Evolutionary conservation across 1,140 invertebrate genomes (phyloP).

Genomic region (Trigoniulus corallinus): DNA sequence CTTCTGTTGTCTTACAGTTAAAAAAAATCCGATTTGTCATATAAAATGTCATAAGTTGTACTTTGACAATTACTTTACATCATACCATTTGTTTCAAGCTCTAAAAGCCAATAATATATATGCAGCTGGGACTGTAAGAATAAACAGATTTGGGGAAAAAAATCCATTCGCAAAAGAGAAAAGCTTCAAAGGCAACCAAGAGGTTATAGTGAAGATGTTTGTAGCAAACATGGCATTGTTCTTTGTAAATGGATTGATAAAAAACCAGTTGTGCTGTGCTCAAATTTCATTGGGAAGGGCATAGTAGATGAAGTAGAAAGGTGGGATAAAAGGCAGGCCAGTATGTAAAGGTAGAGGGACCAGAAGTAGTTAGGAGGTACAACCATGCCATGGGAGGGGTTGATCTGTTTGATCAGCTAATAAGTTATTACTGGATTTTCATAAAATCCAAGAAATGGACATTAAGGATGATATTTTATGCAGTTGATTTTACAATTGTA

Average conservation of each 20-base stretch:
- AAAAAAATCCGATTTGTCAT: slow-evolving; percentile 9
- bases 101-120: slow-evolving; percentile 14
- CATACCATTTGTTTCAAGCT: slow-evolving; percentile 22
- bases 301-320: slow-evolving; percentile 20
- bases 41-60: slow-evolving; percentile 10
- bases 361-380: slow-evolving; percentile 20
- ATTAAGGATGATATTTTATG: slow-evolving; percentile 18
- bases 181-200: slow-evolving; percentile 20
- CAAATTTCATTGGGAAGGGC: slow-evolving; percentile 27
- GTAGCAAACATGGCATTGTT: slow-evolving; percentile 16
- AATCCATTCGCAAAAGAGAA: slow-evolving; percentile 22
- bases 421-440: slow-evolving; percentile 9
- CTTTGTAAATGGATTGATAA: slow-evolving; percentile 27
- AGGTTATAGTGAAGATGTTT: slow-evolving; percentile 23
- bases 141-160: slow-evolving; percentile 21
- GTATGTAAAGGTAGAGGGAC: slow-evolving; percentile 20
- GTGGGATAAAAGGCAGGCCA: slow-evolving; percentile 19
- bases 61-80: slow-evolving; percentile 20
- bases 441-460: slow-evolving; percentile 21
- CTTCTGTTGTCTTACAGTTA: slow-evolving; percentile 15
- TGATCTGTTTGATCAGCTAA: slow-evolving; percentile 19
- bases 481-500: slow-evolving; percentile 15
- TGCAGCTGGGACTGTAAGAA: slow-evolving; percentile 21
- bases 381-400: slow-evolving; percentile 26
- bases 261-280: slow-evolving; percentile 22